Evolutionary conservation across 2,113 vertebrate species (phyloP), one percentile per base, ranked within the genome.

Genomic region (Plotosus lineatus): DNA sequence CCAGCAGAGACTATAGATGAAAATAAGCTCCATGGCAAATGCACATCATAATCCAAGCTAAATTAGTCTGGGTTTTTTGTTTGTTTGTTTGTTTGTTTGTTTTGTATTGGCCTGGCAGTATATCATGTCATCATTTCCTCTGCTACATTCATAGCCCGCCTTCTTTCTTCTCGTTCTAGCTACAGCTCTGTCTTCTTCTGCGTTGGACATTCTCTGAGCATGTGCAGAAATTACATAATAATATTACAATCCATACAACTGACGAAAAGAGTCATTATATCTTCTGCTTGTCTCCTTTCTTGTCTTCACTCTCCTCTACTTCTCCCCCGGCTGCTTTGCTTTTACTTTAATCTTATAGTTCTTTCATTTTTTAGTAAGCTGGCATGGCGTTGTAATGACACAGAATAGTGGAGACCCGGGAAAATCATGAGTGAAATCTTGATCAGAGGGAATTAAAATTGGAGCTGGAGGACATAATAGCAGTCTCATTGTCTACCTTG

Each of bases 381-480:
- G 38, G 31, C 17, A 26, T 19, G 14, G 53, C 11, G 11, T 40
- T 78, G 44, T 78, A 79, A 83, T 85, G 55, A 74, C 42, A 65
- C 48, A 28, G 40, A 60, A 21, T 26, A 56, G 38, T 40, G 60
- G 40, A 46, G 56, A 50, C 55, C 69, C 17, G 40, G 28, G 33
- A 40, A 63, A 46, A 51, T 78, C 42, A 17, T n/a, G 55, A 46
- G 48, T 69, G 46, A 79, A 79, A 79, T 73, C 71, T 42, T 77
- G 79, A 87, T 56, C 80, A 68, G 21, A 79, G 44, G 61, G 56
- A 53, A 12, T 23, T n/a, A 42, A 44, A 73, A 72, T 58, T 80
- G 42, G 66, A 80, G 4, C 44, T 73, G 77, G 51, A 83, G 26
- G 36, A 48, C 28, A 68, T 63, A 75, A 78, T 69, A 44, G 58